Percentiles rank a stretch among this genome's conserved stretches.
These are phyloP conservation scores for Amphiprion ocellaris DNA, from an alignment of 2,113 vertebrate species.

Conservation along the genomic window DNA sequence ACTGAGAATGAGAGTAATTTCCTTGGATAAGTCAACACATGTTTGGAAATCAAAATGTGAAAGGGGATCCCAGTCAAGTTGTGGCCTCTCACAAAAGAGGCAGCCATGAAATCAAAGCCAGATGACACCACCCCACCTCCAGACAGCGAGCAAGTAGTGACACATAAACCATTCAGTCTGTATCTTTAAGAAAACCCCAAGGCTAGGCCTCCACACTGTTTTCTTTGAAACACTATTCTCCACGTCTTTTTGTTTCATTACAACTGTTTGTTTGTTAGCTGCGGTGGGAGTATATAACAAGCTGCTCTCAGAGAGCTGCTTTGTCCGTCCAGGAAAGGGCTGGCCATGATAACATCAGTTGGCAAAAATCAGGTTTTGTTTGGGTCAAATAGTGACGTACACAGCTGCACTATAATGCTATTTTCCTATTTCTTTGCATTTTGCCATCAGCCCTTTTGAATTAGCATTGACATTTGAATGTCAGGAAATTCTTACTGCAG, in stretches of 20 bases:
- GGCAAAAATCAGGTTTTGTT: conserved; percentile 62
- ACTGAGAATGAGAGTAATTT: conserved; percentile 3
- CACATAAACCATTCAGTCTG: conserved; percentile 18
- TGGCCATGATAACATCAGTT: conserved; percentile 72
- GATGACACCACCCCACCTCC: conserved; percentile 14
- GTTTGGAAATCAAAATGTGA: conserved; percentile 20
- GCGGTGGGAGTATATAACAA: conserved; percentile 42
- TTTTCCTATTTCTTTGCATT: conserved; percentile 52
- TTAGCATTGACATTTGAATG: conserved; percentile 46
- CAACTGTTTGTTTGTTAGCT: conserved; percentile 64
- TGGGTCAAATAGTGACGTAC: conserved; percentile 62
- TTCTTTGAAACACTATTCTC: conserved; percentile 33
- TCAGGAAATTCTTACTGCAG: conserved; percentile 16
- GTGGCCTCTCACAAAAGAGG: conserved; percentile 16
- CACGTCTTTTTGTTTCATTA: conserved; percentile 62
- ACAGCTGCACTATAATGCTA: conserved; percentile 22
- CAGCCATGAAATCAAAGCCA: conserved; percentile 48
- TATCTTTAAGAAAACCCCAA: conserved; percentile 43
- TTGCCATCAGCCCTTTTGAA: conserved; percentile 30
- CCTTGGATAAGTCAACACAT: conserved; percentile 18
- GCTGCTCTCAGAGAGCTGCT: conserved; percentile 35
- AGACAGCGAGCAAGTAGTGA: conserved; percentile 19
- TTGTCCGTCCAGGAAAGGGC: conserved; percentile 78
- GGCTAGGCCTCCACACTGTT: conserved; percentile 24
- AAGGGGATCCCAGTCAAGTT: conserved; percentile 1